Percentiles rank a stretch among this genome's conserved stretches.
phyloP scores from a whole-genome alignment of 2,888 invertebrate genomes.

The Mythimna lalbum region DNA sequence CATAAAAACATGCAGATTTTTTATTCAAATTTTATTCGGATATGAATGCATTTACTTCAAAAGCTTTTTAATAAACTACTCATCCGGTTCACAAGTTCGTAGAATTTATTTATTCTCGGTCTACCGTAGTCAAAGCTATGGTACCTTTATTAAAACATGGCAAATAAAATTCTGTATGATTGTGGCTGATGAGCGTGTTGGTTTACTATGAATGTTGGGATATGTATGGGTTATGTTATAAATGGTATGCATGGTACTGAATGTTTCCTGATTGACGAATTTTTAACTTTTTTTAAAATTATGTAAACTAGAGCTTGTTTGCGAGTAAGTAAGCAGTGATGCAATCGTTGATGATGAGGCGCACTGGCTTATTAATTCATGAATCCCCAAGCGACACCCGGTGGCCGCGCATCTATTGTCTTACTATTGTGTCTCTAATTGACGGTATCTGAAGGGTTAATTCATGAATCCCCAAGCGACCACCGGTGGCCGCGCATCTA shows the following conservation, averaged over 20 bases:
- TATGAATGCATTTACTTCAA: not conserved
- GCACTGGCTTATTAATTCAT: too few species aligned
- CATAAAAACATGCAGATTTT: too few species aligned
- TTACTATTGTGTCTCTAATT: too few species aligned
- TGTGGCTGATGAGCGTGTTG: not conserved
- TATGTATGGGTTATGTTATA: constrained; percentile 7
- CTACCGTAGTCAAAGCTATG: not conserved
- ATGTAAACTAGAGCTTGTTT: too few species aligned
- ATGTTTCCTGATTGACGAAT: not conserved
- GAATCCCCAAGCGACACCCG: too few species aligned
- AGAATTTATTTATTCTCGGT: not conserved
- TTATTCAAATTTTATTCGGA: not conserved
- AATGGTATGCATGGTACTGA: not conserved
- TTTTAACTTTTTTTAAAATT: too few species aligned
- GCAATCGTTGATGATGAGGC: too few species aligned
- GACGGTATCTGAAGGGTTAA: too few species aligned
- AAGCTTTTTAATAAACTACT: constrained; percentile 1
- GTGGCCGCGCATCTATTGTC: too few species aligned
- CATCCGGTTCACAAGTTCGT: not conserved
- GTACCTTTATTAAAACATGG: constrained; percentile 21
- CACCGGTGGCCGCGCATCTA: too few species aligned
- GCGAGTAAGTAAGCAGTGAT: too few species aligned
- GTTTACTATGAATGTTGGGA: constrained; percentile 13
- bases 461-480: too few species aligned
- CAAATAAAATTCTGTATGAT: constrained; percentile 22